These are phyloP conservation scores for Sinocyclocheilus rhinocerous DNA, from an alignment of 2,113 vertebrate species.

Conservation along the genomic window DNA sequence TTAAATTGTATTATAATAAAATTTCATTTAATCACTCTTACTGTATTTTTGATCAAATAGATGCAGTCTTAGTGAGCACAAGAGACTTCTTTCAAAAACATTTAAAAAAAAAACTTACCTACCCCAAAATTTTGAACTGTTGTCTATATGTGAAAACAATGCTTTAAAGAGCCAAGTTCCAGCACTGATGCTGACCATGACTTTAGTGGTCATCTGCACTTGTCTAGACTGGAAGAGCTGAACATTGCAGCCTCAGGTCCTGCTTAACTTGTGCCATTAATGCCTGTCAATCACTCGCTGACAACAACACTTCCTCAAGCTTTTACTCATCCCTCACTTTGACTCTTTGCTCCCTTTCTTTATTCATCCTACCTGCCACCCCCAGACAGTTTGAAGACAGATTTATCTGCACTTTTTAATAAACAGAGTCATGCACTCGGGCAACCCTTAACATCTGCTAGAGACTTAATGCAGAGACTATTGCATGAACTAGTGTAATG, in stretches of 20 bases:
- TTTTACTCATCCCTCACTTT: conserved; percentile 28
- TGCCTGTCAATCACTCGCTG: conserved; percentile 58
- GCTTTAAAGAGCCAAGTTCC: background rate
- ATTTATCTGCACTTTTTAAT: conserved; percentile 30
- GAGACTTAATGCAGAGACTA: conserved; percentile 4
- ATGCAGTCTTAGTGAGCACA: background rate
- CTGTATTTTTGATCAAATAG: background rate
- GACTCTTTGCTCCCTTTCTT: conserved; percentile 36
- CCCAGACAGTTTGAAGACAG: conserved; percentile 32
- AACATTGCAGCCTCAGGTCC: conserved; percentile 56
- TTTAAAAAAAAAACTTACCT: background rate
- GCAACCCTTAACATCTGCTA: background rate
- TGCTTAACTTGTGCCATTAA: conserved; percentile 60
- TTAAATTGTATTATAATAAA: no score
- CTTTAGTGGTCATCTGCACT: conserved; percentile 14
- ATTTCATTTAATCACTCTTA: background rate
- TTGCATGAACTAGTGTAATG: background rate
- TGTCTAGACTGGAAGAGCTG: conserved; percentile 62
- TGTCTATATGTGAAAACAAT: background rate
- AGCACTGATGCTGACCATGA: conserved; percentile 45
- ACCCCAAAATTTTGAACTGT: background rate
- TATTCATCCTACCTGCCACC: conserved; percentile 19
- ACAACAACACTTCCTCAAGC: conserved; percentile 51
- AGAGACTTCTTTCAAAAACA: background rate
- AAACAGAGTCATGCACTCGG: background rate